Evolutionary conservation across 2,888 invertebrate species (phyloP).

Genomic region (Platycnemis pennipes): DNA sequence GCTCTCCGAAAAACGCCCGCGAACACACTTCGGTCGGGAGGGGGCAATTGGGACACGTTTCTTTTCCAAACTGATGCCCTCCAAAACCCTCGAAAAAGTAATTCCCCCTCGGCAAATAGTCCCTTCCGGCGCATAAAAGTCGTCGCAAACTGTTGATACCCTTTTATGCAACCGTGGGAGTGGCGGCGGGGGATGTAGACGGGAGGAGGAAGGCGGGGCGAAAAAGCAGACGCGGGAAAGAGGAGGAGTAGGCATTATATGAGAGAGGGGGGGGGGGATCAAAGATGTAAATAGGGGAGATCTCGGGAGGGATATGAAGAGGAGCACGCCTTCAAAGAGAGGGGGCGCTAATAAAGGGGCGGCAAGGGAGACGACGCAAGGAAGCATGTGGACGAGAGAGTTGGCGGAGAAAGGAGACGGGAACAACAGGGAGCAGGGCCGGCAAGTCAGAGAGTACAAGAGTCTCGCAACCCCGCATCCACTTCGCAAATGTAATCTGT

Average conservation of each 20-base stretch:
- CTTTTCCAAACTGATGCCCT: not conserved
- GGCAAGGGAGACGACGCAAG: no score
- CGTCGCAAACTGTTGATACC: not conserved
- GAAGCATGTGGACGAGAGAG: not conserved
- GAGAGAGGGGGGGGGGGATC: not conserved
- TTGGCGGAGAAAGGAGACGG: not conserved
- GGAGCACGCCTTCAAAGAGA: not conserved
- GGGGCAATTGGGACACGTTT: not conserved
- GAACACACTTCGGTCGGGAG: not conserved
- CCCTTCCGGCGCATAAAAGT: not conserved
- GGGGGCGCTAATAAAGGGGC: not conserved
- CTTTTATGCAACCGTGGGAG: not conserved
- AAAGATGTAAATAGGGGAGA: not conserved
- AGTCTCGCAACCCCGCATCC: no score
- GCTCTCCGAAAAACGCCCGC: not conserved
- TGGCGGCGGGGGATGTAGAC: no score
- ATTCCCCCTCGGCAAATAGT: not conserved
- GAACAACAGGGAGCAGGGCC: not conserved
- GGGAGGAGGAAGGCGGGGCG: no score
- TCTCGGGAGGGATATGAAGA: conserved; percentile 4
- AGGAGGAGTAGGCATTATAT: not conserved
- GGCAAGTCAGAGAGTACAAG: not conserved
- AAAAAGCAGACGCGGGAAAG: no score
- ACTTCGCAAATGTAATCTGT: no score
- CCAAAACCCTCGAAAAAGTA: not conserved